Percentiles rank a stretch among this genome's conserved stretches.
Conservation (phyloP, 30 jellyfish, hydroid and myxozoan species). For the Mastigias papua region DNA sequence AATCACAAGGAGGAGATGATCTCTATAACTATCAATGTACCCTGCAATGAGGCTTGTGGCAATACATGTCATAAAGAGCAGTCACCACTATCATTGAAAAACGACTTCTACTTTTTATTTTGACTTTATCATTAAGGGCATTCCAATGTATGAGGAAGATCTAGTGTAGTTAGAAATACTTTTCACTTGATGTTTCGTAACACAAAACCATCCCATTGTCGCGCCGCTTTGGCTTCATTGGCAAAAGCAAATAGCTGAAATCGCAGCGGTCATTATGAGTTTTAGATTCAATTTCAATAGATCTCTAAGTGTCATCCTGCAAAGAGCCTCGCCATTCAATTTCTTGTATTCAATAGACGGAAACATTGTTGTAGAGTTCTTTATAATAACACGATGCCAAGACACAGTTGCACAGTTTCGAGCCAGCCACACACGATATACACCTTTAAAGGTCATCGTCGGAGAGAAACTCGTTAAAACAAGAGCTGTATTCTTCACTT, state of each 20-base stretch:
- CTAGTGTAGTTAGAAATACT: too few species aligned
- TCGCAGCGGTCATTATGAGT: neutral
- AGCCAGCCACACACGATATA: neutral
- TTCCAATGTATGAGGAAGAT: too few species aligned
- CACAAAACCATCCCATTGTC: neutral
- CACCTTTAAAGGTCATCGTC: neutral
- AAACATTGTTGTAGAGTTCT: neutral
- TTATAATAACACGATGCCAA: neutral
- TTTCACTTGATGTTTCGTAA: too few species aligned
- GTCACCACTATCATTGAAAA: too few species aligned
- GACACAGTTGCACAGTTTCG: slow-evolving; percentile 5
- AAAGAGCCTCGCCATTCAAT: neutral
- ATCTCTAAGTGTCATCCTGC: neutral
- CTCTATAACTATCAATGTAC: too few species aligned
- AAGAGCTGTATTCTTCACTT: too few species aligned
- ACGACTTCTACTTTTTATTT: too few species aligned
- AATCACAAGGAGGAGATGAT: too few species aligned
- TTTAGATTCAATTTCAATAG: neutral
- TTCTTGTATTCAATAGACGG: neutral
- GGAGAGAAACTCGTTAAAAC: neutral
- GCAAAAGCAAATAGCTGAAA: neutral
- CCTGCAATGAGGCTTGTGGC: too few species aligned
- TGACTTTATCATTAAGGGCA: too few species aligned
- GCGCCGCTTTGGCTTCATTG: neutral
- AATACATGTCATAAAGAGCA: too few species aligned